Base-by-base conservation (phyloP, 2,888 invertebrate genomes). In the Macrostomum cliftonense region DNA sequence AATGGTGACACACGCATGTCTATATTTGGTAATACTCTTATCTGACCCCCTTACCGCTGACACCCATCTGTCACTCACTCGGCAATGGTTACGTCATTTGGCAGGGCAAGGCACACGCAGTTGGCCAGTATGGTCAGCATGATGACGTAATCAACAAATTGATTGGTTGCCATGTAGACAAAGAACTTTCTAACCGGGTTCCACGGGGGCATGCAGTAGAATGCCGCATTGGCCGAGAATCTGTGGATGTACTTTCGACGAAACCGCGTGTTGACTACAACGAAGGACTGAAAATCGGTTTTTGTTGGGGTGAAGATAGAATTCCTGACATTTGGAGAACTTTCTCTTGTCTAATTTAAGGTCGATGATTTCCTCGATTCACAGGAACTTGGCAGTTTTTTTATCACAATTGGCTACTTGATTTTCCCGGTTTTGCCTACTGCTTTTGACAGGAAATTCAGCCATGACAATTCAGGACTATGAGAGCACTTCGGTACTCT, bases 81-180 rank as follows among this genome's bases (percentile, higher is more conserved):
- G 75, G 89, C 86, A 75, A 84, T 84, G 77, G 88, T 87, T 12
- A 50, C 49, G 13, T 49, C 48, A 16, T 42, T 84, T 71, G 83
- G 81, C 82, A 86, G 83, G 76, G 88, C 88, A 67, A 91, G 82
- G 80, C 89, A 88, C 78, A 86, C 82, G 77, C 89, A 89, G 77
- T 91, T 91, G 77, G 85, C 79, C 74, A 91, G 78, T 72, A 91
- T 91, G 65, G 89, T 89, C 61, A 85, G 79, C 82, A 91, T 89
- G 74, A 91, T 88, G 73, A 88, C 77, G 75, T 88, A 86, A 75
- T 91, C 91, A 77, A 91, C 91, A 77, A 61, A 85, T 77, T 89
- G 89, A 75, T 89, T 88, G 60, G 89, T 89, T 70, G 84, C 83
- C 62, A 91, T 77, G 74, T 81, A 84, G 72, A 89, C 82, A 73